A percentile compares a stretch with the other conserved stretches of the same genome.
Evolutionary conservation across 2,113 vertebrate genomes (phyloP).

Genomic region (Tragelaphus strepsiceros): DNA sequence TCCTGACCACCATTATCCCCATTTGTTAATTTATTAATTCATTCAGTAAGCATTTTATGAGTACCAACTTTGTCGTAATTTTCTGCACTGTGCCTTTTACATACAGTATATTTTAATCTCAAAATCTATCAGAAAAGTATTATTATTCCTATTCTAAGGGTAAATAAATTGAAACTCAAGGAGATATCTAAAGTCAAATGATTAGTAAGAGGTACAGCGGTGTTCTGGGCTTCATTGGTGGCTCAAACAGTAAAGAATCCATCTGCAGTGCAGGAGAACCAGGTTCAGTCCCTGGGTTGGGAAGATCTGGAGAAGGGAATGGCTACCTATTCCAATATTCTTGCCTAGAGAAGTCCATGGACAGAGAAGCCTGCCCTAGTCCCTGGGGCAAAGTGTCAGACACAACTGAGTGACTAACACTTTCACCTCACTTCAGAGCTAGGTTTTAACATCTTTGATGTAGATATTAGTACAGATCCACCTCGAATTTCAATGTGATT

Average conservation of each 20-base stretch:
- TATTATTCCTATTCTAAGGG: neutral
- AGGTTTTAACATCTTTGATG: neutral
- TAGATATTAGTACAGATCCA: neutral
- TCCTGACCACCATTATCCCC: neutral
- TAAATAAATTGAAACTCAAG: neutral
- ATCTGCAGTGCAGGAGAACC: neutral
- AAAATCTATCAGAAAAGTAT: neutral
- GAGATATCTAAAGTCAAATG: neutral
- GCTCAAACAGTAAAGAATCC: neutral
- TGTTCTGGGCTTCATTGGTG: neutral
- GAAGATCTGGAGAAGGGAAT: neutral
- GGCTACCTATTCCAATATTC: neutral
- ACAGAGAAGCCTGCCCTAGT: neutral
- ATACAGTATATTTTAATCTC: neutral
- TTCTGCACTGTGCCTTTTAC: neutral
- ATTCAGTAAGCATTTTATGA: neutral
- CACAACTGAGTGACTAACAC: neutral
- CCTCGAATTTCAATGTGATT: neutral
- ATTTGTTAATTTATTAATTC: neutral
- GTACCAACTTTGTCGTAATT: neutral
- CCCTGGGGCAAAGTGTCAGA: neutral
- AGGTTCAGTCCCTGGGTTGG: neutral
- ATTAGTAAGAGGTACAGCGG: neutral
- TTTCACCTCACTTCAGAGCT: neutral
- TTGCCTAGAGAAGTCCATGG: neutral